Evolutionary conservation across 2,888 invertebrate species (phyloP), one percentile per base, ranked within the genome.

Genomic region (Volucella inflata): DNA sequence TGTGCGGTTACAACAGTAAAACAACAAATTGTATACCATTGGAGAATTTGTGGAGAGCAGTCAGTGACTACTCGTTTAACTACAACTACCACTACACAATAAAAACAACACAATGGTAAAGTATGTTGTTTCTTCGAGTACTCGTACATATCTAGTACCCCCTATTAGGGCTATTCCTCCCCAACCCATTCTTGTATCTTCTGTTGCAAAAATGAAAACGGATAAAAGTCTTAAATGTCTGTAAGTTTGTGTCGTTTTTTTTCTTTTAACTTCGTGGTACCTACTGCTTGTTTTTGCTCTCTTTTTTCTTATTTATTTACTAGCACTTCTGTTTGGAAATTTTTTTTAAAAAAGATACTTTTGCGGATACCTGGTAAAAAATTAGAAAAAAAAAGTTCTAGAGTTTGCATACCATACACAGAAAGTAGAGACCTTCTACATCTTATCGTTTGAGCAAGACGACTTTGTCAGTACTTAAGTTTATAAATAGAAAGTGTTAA

Each of bases 171-270:
- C 4, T 30, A 30, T 30, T 30, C 30, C 30, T 6, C 30, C 30
- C 30, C 30, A 30, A 30, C 6, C 30, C 6, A 6, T 30, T 6
- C 30, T 17, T 57, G 70, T 40, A n/a, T 16, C 21, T 30, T 14
- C 30, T 14, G 51, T 76, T 67, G 65, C 64, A 71, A 78, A 30
- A 30, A 65, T 48, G 62, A 59, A 51, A 72, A 74, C 16, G 79
- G 74, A 80, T 80, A 67, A 80, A 79, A 62, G 67, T 74, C 67
- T 80, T 74, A 74, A 80, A 80, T 80, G 80, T 53, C 44, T 40
- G 44, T 38, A 30, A 42, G 21, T 51, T 74, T 62, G 55, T 74
- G 30, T 70, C n/a, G 38, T 59, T 74, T 21, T 60, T 11, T 44
- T 17, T 51, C n/a, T n/a, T 30, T 30, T 40, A 21, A 16, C 40